Conservation (phyloP, 1,140 invertebrate genomes). For the Chymomyza costata region DNA sequence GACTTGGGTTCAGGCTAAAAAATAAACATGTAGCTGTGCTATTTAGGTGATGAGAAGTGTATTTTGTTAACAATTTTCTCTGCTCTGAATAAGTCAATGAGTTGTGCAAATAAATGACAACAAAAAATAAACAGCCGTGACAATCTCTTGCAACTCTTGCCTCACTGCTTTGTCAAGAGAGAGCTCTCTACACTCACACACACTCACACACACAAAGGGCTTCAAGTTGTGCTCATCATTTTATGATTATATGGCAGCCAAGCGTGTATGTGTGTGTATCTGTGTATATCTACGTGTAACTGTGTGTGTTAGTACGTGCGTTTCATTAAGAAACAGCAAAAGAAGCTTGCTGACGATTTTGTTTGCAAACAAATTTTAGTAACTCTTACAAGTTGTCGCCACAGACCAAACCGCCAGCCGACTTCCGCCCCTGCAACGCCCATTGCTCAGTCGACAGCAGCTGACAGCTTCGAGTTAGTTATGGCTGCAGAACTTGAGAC, state of each 20-base stretch:
- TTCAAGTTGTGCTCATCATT: constrained; percentile 31
- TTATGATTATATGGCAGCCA: constrained; percentile 42
- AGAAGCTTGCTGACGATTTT: constrained; percentile 30
- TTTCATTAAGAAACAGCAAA: constrained; percentile 49
- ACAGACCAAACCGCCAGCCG: too few relatives aligned
- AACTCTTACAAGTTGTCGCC: constrained; percentile 20
- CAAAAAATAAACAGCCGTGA: constrained; percentile 14
- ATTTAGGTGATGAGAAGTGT: too few relatives aligned
- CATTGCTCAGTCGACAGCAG: not conserved
- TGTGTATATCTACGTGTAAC: not conserved
- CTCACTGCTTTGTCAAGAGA: too few relatives aligned
- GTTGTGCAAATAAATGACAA: not conserved
- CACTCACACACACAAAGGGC: constrained; percentile 17
- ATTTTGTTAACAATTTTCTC: not conserved
- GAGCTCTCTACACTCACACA: constrained; percentile 51
- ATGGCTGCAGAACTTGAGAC: constrained; percentile 45
- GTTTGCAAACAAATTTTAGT: constrained; percentile 64
- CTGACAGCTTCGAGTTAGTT: constrained; percentile 42
- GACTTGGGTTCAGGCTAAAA: too few relatives aligned
- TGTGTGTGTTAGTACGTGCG: not conserved
- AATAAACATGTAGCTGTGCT: too few relatives aligned
- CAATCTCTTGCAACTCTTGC: constrained; percentile 43
- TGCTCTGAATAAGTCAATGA: not conserved
- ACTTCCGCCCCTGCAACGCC: too few relatives aligned
- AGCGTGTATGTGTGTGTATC: constrained; percentile 11